A percentile compares a stretch with the other conserved stretches of the same genome.
Conservation (phyloP, 2,888 invertebrate species). For the Melipona beecheii region DNA sequence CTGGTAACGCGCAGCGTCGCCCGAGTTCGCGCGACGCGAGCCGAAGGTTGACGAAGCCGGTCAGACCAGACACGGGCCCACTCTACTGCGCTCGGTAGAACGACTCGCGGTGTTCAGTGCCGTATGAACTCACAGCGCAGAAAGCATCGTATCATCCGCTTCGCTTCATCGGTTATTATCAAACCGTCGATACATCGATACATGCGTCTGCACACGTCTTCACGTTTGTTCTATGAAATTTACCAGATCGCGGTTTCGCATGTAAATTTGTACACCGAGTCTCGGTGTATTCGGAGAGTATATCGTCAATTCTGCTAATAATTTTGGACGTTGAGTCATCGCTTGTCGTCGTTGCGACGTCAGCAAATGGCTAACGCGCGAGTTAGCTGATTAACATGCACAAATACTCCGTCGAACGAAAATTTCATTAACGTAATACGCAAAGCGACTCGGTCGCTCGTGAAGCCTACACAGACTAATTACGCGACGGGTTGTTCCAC, state of each 20-base stretch:
- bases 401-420: not conserved
- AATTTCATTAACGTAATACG: not conserved
- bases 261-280: not conserved
- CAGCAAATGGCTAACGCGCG: not conserved
- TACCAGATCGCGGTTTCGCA: not conserved
- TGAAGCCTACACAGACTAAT: not conserved
- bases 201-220: too few relatives aligned
- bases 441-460: not conserved
- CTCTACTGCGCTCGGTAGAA: slow-evolving; percentile 7
- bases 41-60: slow-evolving; percentile 21
- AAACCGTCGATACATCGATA: not conserved
- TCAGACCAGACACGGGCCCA: slow-evolving; percentile 8
- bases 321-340: not conserved
- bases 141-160: slow-evolving; percentile 4
- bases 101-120: slow-evolving; percentile 33
- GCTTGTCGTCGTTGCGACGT: not conserved
- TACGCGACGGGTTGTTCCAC: not conserved
- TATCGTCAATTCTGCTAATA: not conserved
- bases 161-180: too few relatives aligned
- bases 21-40: slow-evolving; percentile 15
- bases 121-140: slow-evolving; percentile 43
- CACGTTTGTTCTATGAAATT: not conserved
- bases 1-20: not conserved
- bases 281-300: not conserved
- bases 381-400: not conserved